phyloP scores from a whole-genome alignment of 1,140 invertebrate genomes.

The Drosophila sucinea region DNA sequence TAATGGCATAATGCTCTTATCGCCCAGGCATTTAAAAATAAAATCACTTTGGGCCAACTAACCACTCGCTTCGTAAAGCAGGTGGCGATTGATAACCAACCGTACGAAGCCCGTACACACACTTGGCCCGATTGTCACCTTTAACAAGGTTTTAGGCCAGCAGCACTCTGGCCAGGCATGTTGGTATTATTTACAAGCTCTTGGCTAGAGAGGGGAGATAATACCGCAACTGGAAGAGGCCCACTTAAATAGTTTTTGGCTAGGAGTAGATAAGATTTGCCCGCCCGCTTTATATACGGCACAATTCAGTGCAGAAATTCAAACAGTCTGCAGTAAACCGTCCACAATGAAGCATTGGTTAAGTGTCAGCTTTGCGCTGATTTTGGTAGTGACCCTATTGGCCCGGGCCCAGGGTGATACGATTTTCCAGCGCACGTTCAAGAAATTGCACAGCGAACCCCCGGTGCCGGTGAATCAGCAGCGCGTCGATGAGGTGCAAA shows the following conservation, averaged over 20 bases:
- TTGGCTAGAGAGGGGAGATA: constrained; percentile 22
- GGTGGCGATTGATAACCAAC: neutral
- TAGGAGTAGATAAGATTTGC: constrained; percentile 58
- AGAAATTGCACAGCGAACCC: constrained; percentile 61
- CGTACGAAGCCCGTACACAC: neutral
- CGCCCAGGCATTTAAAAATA: neutral
- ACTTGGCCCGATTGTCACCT: neutral
- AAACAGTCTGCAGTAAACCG: constrained; percentile 42
- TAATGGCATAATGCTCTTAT: too few species aligned
- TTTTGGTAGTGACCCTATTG: constrained; percentile 36
- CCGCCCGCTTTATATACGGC: constrained; percentile 22
- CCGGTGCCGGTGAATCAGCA: constrained; percentile 38
- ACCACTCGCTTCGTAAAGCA: neutral
- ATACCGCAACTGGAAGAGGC: constrained; percentile 45
- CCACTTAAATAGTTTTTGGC: neutral
- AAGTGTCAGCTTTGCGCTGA: constrained; percentile 29
- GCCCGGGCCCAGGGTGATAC: constrained; percentile 32
- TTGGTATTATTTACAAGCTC: constrained; percentile 50
- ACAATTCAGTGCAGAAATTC: constrained; percentile 8
- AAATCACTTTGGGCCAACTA: neutral
- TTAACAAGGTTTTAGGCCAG: neutral
- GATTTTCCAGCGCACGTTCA: constrained; percentile 62
- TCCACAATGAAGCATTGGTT: constrained; percentile 52
- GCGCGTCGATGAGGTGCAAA: constrained; percentile 63
- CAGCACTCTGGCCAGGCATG: neutral